Conservation (phyloP, 2,113 vertebrate genomes). For the Phodopus roborovskii region DNA sequence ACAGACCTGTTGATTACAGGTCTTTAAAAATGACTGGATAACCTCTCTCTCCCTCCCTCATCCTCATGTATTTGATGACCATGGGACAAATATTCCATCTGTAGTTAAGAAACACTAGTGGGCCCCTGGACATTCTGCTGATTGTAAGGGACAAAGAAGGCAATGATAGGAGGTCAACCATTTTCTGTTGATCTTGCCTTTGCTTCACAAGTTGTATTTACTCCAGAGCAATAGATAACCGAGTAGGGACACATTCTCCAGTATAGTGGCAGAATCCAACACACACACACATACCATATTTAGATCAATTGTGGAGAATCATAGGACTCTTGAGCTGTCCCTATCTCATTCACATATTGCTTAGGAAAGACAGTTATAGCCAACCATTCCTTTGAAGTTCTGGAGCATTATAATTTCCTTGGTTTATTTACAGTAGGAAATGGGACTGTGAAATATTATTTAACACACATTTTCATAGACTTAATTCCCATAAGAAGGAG, state of each 20-base stretch:
- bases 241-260: background rate
- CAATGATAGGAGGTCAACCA: background rate
- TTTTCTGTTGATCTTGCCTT: background rate
- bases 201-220: background rate
- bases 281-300: background rate
- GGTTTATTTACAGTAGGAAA: slow-evolving; percentile 3
- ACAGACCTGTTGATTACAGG: slow-evolving; percentile 84
- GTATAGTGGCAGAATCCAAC: background rate
- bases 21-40: slow-evolving; percentile 67
- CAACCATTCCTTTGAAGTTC: background rate
- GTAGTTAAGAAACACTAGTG: background rate
- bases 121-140: background rate
- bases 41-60: slow-evolving; percentile 67
- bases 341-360: background rate
- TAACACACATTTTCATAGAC: background rate
- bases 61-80: background rate
- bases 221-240: too few species aligned
- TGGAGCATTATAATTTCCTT: background rate
- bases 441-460: slow-evolving; percentile 8
- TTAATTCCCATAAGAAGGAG: background rate
- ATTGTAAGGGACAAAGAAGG: background rate
- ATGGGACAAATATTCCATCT: background rate
- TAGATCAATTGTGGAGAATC: background rate
- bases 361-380: rapidly evolving
- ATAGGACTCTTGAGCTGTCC: background rate